A percentile compares a stretch with the other conserved stretches of the same genome.
Conservation (phyloP, 1,140 invertebrate genomes). For the Heliconius hewitsoni region DNA sequence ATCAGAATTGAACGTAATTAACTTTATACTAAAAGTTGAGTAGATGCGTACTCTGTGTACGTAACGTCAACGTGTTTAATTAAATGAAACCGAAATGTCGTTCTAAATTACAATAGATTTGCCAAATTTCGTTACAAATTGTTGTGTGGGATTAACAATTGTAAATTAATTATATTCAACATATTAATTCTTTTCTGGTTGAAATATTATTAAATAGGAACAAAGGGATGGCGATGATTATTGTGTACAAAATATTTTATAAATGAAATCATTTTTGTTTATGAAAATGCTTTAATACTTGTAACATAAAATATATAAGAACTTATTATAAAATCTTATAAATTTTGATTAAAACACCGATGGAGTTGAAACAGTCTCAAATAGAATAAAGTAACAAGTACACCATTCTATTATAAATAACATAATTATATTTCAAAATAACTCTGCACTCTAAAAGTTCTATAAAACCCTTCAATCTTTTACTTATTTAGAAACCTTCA, state of each 20-base stretch:
- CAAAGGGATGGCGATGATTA: no score
- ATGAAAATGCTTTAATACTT: not conserved
- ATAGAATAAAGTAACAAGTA: not conserved
- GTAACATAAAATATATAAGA: not conserved
- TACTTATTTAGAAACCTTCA: not conserved
- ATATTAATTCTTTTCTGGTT: no score
- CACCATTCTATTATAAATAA: not conserved
- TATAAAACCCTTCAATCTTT: not conserved
- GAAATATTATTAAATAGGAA: no score
- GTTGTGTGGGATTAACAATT: no score
- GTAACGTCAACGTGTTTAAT: conserved; percentile 34
- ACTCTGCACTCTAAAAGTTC: not conserved
- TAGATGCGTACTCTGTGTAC: conserved; percentile 40
- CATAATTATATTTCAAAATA: not conserved
- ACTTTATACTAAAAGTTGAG: conserved; percentile 61
- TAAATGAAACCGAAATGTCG: conserved; percentile 36
- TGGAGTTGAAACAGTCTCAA: not conserved
- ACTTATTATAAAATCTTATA: not conserved
- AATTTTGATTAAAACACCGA: not conserved
- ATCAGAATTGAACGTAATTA: conserved; percentile 56
- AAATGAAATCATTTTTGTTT: no score
- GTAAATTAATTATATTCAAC: no score
- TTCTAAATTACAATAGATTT: conserved; percentile 11
- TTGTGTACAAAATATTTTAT: no score
- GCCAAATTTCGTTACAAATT: not conserved